These are phyloP conservation scores for Osmerus eperlanus DNA, from an alignment of 2,113 vertebrate species.

Conservation along the genomic window DNA sequence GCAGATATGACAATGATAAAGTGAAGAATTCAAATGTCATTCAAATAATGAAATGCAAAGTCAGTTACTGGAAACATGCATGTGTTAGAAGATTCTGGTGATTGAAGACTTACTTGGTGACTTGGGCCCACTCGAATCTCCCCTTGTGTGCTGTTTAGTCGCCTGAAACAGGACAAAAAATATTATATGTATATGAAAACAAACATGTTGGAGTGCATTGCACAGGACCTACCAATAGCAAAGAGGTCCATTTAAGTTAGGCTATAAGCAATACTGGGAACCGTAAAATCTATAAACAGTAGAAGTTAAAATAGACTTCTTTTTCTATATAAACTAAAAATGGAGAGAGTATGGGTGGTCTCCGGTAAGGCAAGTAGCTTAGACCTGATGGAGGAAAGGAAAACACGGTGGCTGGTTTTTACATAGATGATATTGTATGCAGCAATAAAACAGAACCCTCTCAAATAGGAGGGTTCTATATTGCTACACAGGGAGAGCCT, in stretches of 20 bases:
- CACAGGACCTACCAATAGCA: too few relatives aligned
- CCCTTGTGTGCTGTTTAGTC: conserved; percentile 98
- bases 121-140: conserved; percentile 98
- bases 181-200: conserved; percentile 40
- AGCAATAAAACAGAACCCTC: conserved; percentile 66
- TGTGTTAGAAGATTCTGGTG: not conserved
- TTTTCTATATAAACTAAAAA: not conserved
- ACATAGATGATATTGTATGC: conserved; percentile 59
- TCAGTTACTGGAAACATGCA: too few relatives aligned
- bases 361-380: not conserved
- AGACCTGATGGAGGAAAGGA: not conserved
- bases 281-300: not conserved
- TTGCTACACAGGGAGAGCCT: conserved; percentile 59
- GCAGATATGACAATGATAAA: too few relatives aligned
- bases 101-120: conserved; percentile 84
- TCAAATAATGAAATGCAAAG: too few relatives aligned
- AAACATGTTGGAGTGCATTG: not conserved
- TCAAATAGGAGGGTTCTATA: conserved; percentile 48
- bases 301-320: not conserved
- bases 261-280: not conserved
- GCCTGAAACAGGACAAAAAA: conserved; percentile 73
- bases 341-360: not conserved
- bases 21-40: too few relatives aligned
- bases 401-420: conserved; percentile 35
- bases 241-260: conserved; percentile 12